Evolutionary conservation across 2,113 vertebrate genomes (phyloP).

Genomic region (Aptenodytes forsteri): DNA sequence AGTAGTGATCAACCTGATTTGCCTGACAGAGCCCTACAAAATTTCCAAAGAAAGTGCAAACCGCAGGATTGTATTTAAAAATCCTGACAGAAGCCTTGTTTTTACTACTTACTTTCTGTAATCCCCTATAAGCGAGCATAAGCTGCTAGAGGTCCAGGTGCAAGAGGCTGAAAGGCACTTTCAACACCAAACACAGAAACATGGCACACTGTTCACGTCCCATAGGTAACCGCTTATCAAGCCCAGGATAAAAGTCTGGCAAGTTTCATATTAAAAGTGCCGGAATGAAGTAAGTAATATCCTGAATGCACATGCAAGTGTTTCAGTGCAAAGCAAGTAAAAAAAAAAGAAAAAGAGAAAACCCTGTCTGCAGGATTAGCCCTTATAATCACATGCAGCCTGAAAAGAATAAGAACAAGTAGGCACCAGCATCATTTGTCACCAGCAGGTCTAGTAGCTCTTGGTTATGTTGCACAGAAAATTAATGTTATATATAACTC

Average conservation of each 20-base stretch:
- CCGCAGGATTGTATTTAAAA: background rate
- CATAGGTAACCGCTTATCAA: background rate
- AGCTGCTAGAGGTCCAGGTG: background rate
- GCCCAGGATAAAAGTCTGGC: background rate
- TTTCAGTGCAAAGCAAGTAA: background rate
- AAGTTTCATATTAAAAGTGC: background rate
- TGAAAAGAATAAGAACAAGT: background rate
- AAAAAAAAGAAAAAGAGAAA: background rate
- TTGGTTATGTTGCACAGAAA: background rate
- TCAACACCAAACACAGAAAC: background rate
- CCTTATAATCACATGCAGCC: background rate
- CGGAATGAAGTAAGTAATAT: background rate
- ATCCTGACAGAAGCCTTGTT: background rate
- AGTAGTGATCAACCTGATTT: background rate
- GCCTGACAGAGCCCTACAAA: background rate
- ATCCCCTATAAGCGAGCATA: background rate
- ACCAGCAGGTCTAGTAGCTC: background rate
- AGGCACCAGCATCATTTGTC: background rate
- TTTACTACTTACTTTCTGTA: background rate
- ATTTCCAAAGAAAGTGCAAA: background rate
- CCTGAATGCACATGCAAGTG: background rate
- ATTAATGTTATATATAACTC: background rate
- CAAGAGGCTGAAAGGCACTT: background rate
- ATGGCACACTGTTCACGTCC: background rate
- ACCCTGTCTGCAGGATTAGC: background rate